Percentiles rank a stretch among this genome's conserved stretches.
phyloP scores from a whole-genome alignment of 2,797 vertebrate species.

The Percopsis omiscomaycus region DNA sequence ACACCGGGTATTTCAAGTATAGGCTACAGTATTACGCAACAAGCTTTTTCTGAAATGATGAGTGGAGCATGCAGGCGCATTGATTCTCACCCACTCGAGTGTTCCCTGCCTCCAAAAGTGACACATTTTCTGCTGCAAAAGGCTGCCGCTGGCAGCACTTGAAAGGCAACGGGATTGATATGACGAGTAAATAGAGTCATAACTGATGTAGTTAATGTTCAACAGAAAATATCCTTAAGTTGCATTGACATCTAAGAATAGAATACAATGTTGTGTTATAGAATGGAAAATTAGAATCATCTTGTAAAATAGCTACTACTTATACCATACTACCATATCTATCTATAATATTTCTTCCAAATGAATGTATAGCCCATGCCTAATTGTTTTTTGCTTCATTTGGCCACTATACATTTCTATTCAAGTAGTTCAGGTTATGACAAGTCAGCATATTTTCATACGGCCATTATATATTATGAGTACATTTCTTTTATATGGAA shows the following conservation, averaged over 20 bases:
- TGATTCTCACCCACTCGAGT: slow-evolving; percentile 51
- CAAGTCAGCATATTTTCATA: not conserved
- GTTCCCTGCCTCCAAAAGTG: slow-evolving; percentile 41
- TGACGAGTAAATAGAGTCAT: slow-evolving; percentile 9
- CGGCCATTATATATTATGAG: slow-evolving; percentile 12
- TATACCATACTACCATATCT: too few relatives aligned
- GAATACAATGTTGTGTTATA: not conserved
- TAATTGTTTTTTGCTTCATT: too few relatives aligned
- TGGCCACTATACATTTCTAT: too few relatives aligned
- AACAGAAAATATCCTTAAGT: slow-evolving; percentile 8
- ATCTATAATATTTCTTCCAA: too few relatives aligned
- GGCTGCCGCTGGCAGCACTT: slow-evolving; percentile 17
- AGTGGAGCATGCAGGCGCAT: slow-evolving; percentile 39
- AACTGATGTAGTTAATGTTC: slow-evolving; percentile 3
- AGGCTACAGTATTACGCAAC: slow-evolving; percentile 68
- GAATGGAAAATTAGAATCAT: not conserved
- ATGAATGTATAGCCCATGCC: too few relatives aligned
- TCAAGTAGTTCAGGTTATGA: too few relatives aligned
- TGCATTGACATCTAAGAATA: not conserved
- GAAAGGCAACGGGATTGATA: slow-evolving; percentile 10
- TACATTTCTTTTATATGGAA: slow-evolving; percentile 35
- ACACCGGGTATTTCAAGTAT: slow-evolving; percentile 71
- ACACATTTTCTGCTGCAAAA: slow-evolving; percentile 36
- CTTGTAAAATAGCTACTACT: too few relatives aligned
- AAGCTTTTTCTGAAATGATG: slow-evolving; percentile 57